Evolutionary conservation across 2,797 vertebrate genomes (phyloP).

Genomic region (Melanotaenia trifasciata): DNA sequence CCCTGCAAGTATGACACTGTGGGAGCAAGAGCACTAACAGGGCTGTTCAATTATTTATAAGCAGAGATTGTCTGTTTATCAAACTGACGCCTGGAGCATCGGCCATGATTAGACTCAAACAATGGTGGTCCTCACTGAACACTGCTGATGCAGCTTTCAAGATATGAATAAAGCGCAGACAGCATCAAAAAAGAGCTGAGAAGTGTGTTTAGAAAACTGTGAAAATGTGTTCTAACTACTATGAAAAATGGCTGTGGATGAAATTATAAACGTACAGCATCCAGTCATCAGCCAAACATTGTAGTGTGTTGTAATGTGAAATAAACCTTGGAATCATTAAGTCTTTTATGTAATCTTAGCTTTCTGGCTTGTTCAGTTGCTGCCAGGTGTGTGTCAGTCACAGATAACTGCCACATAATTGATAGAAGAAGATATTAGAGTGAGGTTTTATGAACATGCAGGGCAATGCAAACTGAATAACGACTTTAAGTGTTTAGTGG

Average conservation of each 20-base stretch:
- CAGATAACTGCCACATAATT: neutral
- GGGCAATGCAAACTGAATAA: no score
- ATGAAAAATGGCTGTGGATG: neutral
- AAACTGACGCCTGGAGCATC: constrained; percentile 73
- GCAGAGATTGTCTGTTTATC: constrained; percentile 79
- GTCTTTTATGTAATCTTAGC: neutral
- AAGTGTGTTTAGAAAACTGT: constrained; percentile 7
- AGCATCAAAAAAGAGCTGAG: constrained; percentile 29
- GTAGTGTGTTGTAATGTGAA: neutral
- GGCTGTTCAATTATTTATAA: constrained; percentile 77
- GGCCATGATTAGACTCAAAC: constrained; percentile 74
- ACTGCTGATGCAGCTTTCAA: constrained; percentile 66
- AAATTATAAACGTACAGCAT: neutral
- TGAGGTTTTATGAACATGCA: no score
- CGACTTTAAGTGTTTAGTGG: no score
- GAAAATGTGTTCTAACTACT: neutral
- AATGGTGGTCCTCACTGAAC: constrained; percentile 62
- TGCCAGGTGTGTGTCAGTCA: no score
- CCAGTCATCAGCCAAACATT: neutral
- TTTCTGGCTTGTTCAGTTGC: neutral
- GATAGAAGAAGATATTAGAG: neutral
- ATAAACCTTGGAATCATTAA: neutral
- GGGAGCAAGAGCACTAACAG: constrained; percentile 58
- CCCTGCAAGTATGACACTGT: constrained; percentile 57
- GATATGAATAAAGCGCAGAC: constrained; percentile 50